Evolutionary conservation across 2,113 vertebrate genomes (phyloP).

Genomic region (Aepyceros melampus): DNA sequence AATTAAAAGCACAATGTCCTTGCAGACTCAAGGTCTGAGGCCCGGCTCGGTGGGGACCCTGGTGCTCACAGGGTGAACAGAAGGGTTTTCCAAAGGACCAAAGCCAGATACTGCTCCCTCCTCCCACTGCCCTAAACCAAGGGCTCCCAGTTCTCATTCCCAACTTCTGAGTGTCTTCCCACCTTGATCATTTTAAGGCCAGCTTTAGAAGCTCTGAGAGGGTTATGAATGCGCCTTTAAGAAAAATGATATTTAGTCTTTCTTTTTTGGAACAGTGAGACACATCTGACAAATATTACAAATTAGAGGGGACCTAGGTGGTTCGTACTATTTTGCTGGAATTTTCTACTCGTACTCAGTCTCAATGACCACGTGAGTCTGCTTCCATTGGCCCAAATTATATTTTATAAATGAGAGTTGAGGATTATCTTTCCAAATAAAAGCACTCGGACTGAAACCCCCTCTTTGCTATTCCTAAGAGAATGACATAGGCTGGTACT

Average conservation of each 20-base stretch:
- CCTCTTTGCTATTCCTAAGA: slow-evolving; percentile 68
- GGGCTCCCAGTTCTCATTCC: background rate
- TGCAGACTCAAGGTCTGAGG: background rate
- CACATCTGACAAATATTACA: slow-evolving; percentile 72
- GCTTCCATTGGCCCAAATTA: slow-evolving; percentile 75
- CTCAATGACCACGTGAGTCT: slow-evolving; percentile 71
- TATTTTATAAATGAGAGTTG: slow-evolving; percentile 77
- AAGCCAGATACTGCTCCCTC: background rate
- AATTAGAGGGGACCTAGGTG: slow-evolving; percentile 64
- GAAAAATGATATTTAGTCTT: slow-evolving; percentile 50
- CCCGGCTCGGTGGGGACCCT: background rate
- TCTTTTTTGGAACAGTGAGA: slow-evolving; percentile 28
- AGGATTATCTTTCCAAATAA: slow-evolving; percentile 77
- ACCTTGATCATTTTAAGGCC: background rate
- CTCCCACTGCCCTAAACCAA: background rate
- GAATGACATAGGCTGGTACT: slow-evolving; percentile 64
- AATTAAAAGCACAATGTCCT: background rate
- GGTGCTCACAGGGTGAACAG: background rate
- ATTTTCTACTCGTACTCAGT: slow-evolving; percentile 74
- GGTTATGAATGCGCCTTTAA: slow-evolving; percentile 26
- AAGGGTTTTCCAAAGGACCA: background rate
- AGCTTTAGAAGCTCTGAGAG: background rate
- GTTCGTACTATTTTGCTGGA: slow-evolving; percentile 69
- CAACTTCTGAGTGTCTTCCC: background rate
- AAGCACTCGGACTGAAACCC: slow-evolving; percentile 74